Evolutionary conservation across 92 coral and sea anemone species (phyloP).

Genomic region (Palythoa caribaeorum): DNA sequence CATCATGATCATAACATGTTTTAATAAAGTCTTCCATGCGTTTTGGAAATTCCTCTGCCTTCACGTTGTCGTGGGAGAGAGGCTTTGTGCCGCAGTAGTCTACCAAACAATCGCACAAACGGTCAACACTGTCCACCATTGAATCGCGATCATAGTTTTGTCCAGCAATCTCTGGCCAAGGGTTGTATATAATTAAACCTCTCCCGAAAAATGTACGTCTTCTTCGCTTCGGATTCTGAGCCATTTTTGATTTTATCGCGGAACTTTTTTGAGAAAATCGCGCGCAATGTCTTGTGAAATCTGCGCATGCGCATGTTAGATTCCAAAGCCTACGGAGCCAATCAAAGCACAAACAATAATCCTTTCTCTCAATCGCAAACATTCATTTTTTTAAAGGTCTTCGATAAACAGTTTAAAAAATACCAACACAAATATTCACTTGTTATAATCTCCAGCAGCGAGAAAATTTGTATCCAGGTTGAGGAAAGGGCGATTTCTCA

Average conservation of each 20-base stretch:
- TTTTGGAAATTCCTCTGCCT: background rate
- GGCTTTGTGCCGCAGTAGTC: constrained; percentile 1
- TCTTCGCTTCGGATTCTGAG: background rate
- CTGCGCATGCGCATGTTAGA: too few species aligned
- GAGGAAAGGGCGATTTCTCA: too few species aligned
- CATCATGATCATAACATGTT: background rate
- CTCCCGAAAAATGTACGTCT: background rate
- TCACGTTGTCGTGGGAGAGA: background rate
- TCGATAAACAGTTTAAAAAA: too few species aligned
- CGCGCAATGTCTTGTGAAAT: too few species aligned
- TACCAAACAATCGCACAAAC: background rate
- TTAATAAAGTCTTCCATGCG: background rate
- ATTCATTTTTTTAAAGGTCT: too few species aligned
- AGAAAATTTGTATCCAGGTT: too few species aligned
- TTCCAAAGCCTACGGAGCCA: too few species aligned
- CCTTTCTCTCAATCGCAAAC: too few species aligned
- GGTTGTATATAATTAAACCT: constrained; percentile 3
- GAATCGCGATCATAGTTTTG: background rate
- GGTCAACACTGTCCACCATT: constrained; percentile 1
- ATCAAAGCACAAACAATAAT: too few species aligned
- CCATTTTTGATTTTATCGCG: background rate
- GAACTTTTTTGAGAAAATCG: background rate
- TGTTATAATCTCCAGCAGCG: too few species aligned
- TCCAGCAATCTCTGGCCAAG: constrained; percentile 27
- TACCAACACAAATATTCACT: too few species aligned